phyloP scores from a whole-genome alignment of 2,888 invertebrate genomes.

The Tethea ocularis region DNA sequence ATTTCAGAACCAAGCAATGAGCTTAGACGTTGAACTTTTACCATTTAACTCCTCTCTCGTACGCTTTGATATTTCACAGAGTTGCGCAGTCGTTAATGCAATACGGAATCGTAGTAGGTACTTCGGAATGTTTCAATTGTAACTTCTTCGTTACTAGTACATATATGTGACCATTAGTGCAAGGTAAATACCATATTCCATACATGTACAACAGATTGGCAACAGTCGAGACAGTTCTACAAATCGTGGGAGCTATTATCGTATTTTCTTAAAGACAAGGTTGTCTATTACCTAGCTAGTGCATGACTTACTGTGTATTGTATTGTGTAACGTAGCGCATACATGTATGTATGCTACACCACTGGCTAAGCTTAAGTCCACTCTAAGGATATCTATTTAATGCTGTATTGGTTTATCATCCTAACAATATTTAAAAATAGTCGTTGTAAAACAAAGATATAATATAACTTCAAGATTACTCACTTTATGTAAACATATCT shows the following conservation, averaged over 20 bases:
- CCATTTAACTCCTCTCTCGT: constrained; percentile 44
- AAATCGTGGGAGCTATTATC: constrained; percentile 21
- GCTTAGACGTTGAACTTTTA: constrained; percentile 49
- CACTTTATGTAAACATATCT: too few species aligned
- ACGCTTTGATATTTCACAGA: constrained; percentile 54
- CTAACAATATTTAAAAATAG: too few species aligned
- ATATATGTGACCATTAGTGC: constrained; percentile 35
- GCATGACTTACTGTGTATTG: constrained; percentile 15
- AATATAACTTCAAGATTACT: too few species aligned
- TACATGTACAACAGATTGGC: constrained; percentile 28
- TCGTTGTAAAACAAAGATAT: too few species aligned
- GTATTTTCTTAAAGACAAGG: constrained; percentile 20
- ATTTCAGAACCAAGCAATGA: constrained; percentile 43
- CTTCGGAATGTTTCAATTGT: constrained; percentile 43
- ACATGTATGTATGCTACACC: neutral
- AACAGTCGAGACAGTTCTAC: constrained; percentile 25
- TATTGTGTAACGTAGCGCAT: neutral
- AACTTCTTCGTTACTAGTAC: constrained; percentile 36
- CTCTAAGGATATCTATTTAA: too few species aligned
- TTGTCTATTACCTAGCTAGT: constrained; percentile 27
- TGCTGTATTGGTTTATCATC: too few species aligned
- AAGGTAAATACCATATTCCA: constrained; percentile 29
- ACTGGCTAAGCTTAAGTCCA: too few species aligned
- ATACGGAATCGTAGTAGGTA: constrained; percentile 35
- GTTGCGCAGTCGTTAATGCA: constrained; percentile 40